Base-by-base conservation (phyloP, 1,140 invertebrate species). In the Trichomalopsis sarcophagae region DNA sequence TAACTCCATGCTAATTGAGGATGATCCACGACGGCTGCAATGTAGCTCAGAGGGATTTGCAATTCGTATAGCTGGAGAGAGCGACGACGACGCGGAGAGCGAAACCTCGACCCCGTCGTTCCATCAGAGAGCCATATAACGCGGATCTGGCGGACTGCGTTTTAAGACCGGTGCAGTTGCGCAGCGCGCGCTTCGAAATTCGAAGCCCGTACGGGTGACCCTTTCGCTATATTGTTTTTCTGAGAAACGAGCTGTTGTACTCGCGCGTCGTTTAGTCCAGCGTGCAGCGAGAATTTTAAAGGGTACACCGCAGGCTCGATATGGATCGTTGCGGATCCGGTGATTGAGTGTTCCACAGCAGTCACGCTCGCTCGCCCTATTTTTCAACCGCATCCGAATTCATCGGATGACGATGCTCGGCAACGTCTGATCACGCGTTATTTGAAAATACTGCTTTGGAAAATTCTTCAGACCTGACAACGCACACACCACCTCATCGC, bases 1-100 rank as follows among this genome's bases (percentile, higher is more conserved):
- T 68, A 68, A 68, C 27, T 21, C 50, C 76, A 78, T 33, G 10
- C 44, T 78, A 78, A 78, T 78, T 78, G 44, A 11, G 50, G 50
- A 78, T 78, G 3, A 78, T 17, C 33, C 71, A 33, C 71, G 30
- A 9, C 33, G 30, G 30, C 71, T 5, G 36, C 11, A 9, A 21
- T 21, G n/a, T 21, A 33, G 36, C 36, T 2, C 14, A 30, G 30
- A n/a, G 21, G 55, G 14, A 36, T 44, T 44, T 36, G 73, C 33
- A 75, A 44, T 74, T 74, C 33, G 73, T 30, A 74, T 5, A 74
- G 3, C 36, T 11, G 1, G 30, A 17, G 30, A 14, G 17, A 21
- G 1, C 73, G 27, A 27, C 27, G 27, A 27, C 27, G 27, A 27
- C 27, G 27, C 27, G 27, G 27, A 1, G 27, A 27, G 27, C 27